phyloP scores from a whole-genome alignment of 2,113 vertebrate species.

The Ictalurus punctatus region DNA sequence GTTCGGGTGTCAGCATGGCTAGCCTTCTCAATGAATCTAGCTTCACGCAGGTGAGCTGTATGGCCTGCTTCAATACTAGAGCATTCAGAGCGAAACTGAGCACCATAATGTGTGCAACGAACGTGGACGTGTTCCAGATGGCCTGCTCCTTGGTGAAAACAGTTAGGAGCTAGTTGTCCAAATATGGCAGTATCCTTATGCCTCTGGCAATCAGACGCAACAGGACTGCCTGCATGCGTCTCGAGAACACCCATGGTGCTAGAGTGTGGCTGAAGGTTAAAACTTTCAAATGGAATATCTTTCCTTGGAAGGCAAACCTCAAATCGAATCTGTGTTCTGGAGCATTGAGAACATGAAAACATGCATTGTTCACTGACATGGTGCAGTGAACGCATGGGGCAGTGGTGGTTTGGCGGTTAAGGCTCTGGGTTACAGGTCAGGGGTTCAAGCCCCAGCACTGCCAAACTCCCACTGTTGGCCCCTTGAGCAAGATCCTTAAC shows the following conservation, averaged over 20 bases:
- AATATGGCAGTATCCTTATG: not conserved
- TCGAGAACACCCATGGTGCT: not conserved
- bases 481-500: too few relatives aligned
- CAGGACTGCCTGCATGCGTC: not conserved
- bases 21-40: not conserved
- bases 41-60: not conserved
- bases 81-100: not conserved
- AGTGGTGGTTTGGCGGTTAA: too few relatives aligned
- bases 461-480: too few relatives aligned
- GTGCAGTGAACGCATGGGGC: too few relatives aligned
- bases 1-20: not conserved
- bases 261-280: not conserved
- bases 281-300: not conserved
- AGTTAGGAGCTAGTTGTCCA: not conserved
- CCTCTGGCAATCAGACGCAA: not conserved
- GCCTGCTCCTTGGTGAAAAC: not conserved
- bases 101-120: not conserved
- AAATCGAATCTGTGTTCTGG: not conserved
- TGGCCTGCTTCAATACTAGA: not conserved
- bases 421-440: too few relatives aligned
- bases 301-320: not conserved
- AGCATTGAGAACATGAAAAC: not conserved
- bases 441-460: too few relatives aligned
- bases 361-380: not conserved
- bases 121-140: not conserved